Conservation (phyloP, 2,797 vertebrate species). For the Nyctalus aviator region DNA sequence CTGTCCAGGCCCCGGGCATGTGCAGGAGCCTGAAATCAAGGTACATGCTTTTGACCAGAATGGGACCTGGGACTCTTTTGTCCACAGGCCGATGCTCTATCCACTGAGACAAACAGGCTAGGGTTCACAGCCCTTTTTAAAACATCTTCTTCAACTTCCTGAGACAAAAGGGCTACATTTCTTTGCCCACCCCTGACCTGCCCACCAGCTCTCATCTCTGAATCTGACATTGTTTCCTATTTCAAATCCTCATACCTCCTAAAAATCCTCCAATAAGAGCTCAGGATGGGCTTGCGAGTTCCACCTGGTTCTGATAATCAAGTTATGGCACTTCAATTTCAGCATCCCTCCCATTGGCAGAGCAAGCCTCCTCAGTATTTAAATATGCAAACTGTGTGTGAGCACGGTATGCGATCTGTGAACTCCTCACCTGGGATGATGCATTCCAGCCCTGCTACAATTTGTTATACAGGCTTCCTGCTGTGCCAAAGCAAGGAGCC, state of each 20-base stretch:
- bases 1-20: no score
- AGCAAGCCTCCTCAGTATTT: slow-evolving; percentile 12
- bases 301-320: neutral
- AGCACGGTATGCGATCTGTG: rapidly evolving
- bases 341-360: slow-evolving; percentile 18
- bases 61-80: no score
- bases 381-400: neutral
- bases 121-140: neutral
- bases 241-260: neutral
- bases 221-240: neutral
- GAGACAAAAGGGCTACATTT: neutral
- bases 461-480: neutral
- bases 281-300: neutral
- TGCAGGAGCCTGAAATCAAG: no score
- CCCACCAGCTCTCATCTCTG: neutral
- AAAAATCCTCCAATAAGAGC: neutral
- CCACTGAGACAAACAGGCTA: no score
- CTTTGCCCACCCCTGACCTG: neutral
- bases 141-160: neutral
- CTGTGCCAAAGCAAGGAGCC: neutral
- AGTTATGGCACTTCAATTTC: neutral
- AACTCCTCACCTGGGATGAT: slow-evolving; percentile 25
- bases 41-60: no score
- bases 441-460: neutral
- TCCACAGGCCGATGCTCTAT: no score